phyloP scores from a whole-genome alignment of 2,797 vertebrate species.

The Paramormyrops hopkinsi region DNA sequence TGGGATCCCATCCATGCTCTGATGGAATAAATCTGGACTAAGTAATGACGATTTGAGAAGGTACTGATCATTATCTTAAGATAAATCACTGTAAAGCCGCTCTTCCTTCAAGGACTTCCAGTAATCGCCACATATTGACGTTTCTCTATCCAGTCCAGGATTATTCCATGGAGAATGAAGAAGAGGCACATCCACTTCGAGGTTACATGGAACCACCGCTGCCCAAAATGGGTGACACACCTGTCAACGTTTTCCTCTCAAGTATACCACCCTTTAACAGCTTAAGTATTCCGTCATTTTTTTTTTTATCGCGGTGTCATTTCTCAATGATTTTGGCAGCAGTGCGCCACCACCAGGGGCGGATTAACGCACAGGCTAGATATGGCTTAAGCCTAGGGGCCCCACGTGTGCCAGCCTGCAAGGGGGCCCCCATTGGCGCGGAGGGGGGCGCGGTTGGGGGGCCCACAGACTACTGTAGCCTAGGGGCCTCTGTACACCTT shows the following conservation, averaged over 20 bases:
- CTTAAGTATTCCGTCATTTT: neutral
- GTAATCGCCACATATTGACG: neutral
- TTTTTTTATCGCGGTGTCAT: neutral
- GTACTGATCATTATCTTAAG: neutral
- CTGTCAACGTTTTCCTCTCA: slow-evolving; percentile 14
- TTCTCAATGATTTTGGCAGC: slow-evolving; percentile 13
- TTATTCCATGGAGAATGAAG: neutral
- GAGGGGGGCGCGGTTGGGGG: no score
- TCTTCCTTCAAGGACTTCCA: neutral
- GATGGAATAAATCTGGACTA: neutral
- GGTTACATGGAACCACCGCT: neutral
- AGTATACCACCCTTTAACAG: neutral
- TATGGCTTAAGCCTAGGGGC: no score
- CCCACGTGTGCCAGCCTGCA: no score
- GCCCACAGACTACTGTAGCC: no score
- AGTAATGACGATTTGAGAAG: neutral
- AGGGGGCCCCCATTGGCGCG: no score
- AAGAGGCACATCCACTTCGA: neutral
- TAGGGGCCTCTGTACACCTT: no score
- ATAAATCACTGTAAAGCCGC: neutral
- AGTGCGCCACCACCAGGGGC: slow-evolving; percentile 29
- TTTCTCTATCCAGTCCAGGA: neutral
- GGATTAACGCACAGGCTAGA: no score
- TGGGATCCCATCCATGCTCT: neutral
- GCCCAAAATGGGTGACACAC: neutral